phyloP scores from a whole-genome alignment of 2,797 vertebrate species.

The Hemibagrus guttatus region DNA sequence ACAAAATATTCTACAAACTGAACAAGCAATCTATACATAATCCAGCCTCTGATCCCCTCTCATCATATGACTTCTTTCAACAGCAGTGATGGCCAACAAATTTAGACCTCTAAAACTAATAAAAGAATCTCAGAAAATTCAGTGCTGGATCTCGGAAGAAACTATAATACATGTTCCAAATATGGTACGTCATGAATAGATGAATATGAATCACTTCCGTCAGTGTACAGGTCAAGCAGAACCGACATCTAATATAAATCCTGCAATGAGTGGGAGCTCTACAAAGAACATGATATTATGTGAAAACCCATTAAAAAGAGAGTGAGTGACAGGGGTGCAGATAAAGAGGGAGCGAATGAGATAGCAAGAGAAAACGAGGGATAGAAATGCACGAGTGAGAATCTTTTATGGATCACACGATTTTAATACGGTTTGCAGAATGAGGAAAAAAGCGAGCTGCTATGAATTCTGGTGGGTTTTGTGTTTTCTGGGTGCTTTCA shows the following conservation, averaged over 20 bases:
- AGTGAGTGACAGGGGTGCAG: neutral
- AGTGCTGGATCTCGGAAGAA: conserved; percentile 1
- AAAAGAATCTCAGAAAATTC: conserved; percentile 9
- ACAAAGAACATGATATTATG: neutral
- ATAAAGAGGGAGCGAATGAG: neutral
- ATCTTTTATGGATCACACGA: neutral
- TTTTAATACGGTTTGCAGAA: neutral
- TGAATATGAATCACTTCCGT: conserved; percentile 21
- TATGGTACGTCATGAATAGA: conserved; percentile 26
- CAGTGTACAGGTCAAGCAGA: conserved; percentile 38
- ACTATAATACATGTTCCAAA: conserved; percentile 19
- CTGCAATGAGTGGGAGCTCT: neutral
- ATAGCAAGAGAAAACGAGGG: neutral
- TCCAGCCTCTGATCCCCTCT: neutral
- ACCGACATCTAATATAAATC: conserved; percentile 26
- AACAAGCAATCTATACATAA: neutral
- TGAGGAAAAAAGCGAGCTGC: neutral
- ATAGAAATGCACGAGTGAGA: neutral
- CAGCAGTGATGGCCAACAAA: neutral
- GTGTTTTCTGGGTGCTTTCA: neutral
- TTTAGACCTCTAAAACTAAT: conserved; percentile 17
- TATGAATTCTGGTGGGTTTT: neutral
- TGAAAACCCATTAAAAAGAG: conserved; percentile 21
- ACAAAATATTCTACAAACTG: neutral
- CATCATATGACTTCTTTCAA: neutral